Base-by-base conservation (phyloP, 1,140 invertebrate species). In the Chionoecetes opilio region DNA sequence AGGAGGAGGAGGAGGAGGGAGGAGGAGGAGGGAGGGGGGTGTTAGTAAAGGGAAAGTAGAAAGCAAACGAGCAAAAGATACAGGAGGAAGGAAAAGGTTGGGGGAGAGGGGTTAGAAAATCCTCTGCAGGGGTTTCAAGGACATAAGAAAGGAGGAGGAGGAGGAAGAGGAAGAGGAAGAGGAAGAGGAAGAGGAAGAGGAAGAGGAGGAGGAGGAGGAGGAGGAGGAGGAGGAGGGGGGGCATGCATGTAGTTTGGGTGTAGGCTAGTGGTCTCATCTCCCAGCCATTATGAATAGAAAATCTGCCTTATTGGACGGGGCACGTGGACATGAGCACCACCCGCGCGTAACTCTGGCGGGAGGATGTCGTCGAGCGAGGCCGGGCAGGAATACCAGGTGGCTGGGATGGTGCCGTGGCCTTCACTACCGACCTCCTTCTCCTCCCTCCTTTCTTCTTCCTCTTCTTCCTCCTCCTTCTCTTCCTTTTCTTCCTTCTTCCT, bases 331-430 rank as follows among this genome's bases (percentile, higher is more conserved):
- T 84, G 82, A 84, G 82, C 32, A 84, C 82, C 82, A 9, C 82
- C 32, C n/a, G 82, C 9, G 26, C 82, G 29, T 84, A 84, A 84
- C 82, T 34, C n/a, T n/a, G 32, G 29, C 82, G 32, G 82, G 32
- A 84, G 82, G 82, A 84, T n/a, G 29, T 84, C 82, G 32, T 84
- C 82, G 82, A n/a, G 17, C 17, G 82, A 29, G 82, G 82, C 82
- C 9, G 29, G 29, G 82, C 82, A n/a, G n/a, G 82, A 84, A n/a
- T 6, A 84, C 29, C 82, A 31, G 82, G 82, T 84, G 82, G n/a
- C 82, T 6, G 2, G 9, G 82, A 34, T 53, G 46, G 46, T 53
- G 46, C 63, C 63, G 21, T 32, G 34, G 9, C 85, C 85, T 21
- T 32, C 32, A 21, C 35, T 34, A 86, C n/a, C 6, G 5, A 32